Evolutionary conservation across 2,888 invertebrate genomes (phyloP).

Genomic region (Neria commutata): DNA sequence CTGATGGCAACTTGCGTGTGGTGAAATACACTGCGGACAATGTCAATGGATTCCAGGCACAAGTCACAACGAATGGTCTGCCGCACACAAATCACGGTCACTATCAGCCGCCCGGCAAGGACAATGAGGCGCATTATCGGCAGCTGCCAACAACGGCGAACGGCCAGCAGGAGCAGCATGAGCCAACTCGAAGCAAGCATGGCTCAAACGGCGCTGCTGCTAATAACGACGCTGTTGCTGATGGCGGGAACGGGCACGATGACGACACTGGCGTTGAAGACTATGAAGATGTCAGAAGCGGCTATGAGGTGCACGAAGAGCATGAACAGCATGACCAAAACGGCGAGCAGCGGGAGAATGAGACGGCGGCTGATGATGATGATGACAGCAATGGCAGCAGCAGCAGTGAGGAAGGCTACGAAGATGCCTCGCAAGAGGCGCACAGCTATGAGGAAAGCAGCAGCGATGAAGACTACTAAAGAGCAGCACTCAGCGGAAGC

Average conservation of each 20-base stretch:
- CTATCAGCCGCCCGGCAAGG: constrained; percentile 31
- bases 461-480: background rate
- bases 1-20: constrained; percentile 74
- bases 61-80: constrained; percentile 58
- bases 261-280: constrained; percentile 12
- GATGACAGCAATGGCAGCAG: background rate
- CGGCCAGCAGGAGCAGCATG: constrained; percentile 39
- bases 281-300: background rate
- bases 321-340: background rate
- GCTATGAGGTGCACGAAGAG: constrained; percentile 6
- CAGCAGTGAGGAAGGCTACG: background rate
- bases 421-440: constrained; percentile 21
- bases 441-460: constrained; percentile 23
- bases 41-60: constrained; percentile 74
- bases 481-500: too few relatives aligned
- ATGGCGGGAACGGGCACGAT: constrained; percentile 11
- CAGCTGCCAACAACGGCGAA: constrained; percentile 14
- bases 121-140: constrained; percentile 26
- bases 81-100: constrained; percentile 52
- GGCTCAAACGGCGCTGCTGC: constrained; percentile 3
- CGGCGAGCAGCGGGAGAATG: background rate
- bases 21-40: constrained; percentile 78
- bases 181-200: too few relatives aligned
- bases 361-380: constrained; percentile 1
- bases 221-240: constrained; percentile 31